Conservation (phyloP, 2,888 invertebrate species). For the Standfussiana lucernea region DNA sequence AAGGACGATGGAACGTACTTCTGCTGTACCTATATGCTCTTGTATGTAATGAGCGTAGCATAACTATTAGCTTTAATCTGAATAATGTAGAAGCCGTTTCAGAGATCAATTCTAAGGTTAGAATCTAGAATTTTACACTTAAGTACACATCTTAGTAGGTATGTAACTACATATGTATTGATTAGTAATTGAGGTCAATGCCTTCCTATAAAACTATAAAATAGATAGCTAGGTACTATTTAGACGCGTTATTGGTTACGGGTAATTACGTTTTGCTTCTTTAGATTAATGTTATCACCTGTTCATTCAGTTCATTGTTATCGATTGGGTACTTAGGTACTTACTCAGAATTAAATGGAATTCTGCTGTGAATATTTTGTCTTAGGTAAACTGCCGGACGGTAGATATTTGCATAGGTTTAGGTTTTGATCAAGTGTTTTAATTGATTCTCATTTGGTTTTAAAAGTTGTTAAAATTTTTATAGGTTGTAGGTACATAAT, state of each 20-base stretch:
- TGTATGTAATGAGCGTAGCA: background rate
- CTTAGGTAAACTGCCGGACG: background rate
- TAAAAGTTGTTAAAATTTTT: background rate
- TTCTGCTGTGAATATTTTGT: background rate
- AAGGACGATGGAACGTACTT: background rate
- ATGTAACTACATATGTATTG: background rate
- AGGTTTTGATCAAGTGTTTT: background rate
- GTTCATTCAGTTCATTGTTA: background rate
- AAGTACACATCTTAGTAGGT: background rate
- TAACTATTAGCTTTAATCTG: background rate
- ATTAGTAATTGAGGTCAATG: slow-evolving; percentile 18
- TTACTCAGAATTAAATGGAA: background rate
- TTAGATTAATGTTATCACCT: slow-evolving; percentile 5
- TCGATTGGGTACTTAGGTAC: background rate
- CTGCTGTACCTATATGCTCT: background rate
- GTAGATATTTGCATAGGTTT: background rate
- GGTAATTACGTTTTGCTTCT: slow-evolving; percentile 6
- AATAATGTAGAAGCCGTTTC: background rate
- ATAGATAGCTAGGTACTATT: background rate
- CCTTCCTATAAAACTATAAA: slow-evolving; percentile 2
- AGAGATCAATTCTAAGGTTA: background rate
- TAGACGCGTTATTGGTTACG: slow-evolving; percentile 1
- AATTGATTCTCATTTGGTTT: background rate
- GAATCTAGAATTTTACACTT: background rate
- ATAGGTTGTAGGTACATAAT: background rate